Evolutionary conservation across 1,140 invertebrate species (phyloP).

Genomic region (Drosophila sechellia): DNA sequence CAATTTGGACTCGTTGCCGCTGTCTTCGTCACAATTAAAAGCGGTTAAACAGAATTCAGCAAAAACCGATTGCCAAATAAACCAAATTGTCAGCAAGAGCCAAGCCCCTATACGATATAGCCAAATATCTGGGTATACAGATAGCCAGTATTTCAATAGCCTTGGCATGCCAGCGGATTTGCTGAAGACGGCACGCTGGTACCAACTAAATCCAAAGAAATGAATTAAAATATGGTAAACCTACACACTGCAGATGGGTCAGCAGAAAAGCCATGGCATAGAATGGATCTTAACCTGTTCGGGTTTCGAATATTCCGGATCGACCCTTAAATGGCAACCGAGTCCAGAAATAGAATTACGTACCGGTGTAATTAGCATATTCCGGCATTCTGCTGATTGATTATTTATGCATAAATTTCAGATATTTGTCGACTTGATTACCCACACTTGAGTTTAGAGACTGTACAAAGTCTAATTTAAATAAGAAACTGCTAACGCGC

Average conservation of each 20-base stretch:
- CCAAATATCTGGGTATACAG: background rate
- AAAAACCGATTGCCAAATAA: slow-evolving; percentile 24
- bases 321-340: slow-evolving; percentile 19
- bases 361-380: slow-evolving; percentile 35
- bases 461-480: slow-evolving; percentile 17
- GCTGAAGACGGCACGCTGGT: slow-evolving; percentile 39
- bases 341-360: slow-evolving; percentile 18
- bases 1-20: slow-evolving; percentile 2
- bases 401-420: slow-evolving; percentile 35
- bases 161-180: slow-evolving; percentile 26
- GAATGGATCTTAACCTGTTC: slow-evolving; percentile 8
- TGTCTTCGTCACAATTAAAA: slow-evolving; percentile 10
- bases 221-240: background rate
- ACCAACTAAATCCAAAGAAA: background rate
- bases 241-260: slow-evolving; percentile 22
- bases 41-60: slow-evolving; percentile 27
- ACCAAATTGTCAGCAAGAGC: slow-evolving; percentile 10
- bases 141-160: background rate
- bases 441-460: background rate
- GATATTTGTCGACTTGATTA: slow-evolving; percentile 17
- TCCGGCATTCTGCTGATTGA: slow-evolving; percentile 26
- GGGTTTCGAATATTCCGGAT: background rate
- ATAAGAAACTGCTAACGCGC: slow-evolving; percentile 6
- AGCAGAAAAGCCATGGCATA: slow-evolving; percentile 15
- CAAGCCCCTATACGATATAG: slow-evolving; percentile 5